phyloP scores from a whole-genome alignment of 2,888 invertebrate species.

The Sicus ferrugineus region DNA sequence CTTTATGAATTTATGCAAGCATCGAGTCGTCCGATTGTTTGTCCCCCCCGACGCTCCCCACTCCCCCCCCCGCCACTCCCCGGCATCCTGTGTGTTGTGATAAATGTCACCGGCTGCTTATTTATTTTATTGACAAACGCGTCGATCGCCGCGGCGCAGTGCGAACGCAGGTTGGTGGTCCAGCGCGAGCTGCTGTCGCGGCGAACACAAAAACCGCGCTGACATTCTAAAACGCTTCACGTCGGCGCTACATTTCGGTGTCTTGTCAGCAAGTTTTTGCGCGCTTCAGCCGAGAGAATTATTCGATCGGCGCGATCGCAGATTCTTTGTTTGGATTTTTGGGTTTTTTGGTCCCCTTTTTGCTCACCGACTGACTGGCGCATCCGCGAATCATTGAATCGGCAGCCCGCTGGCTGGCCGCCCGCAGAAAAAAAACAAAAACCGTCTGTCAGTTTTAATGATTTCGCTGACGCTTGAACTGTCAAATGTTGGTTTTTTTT shows the following conservation, averaged over 20 bases:
- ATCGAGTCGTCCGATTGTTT: not conserved
- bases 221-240: slow-evolving; percentile 43
- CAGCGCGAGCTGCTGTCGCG: slow-evolving; percentile 31
- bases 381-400: slow-evolving; percentile 33
- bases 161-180: slow-evolving; percentile 46
- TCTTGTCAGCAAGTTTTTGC: slow-evolving; percentile 46
- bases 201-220: slow-evolving; percentile 25
- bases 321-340: no score
- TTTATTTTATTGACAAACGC: slow-evolving; percentile 61
- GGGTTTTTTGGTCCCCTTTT: slow-evolving; percentile 13
- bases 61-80: not conserved
- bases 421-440: slow-evolving; percentile 38
- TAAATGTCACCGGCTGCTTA: slow-evolving; percentile 65
- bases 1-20: slow-evolving; percentile 40
- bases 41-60: slow-evolving; percentile 4
- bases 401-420: slow-evolving; percentile 20
- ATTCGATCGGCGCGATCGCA: no score
- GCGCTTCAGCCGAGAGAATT: no score
- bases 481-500: slow-evolving; percentile 31
- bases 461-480: slow-evolving; percentile 54
- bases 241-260: slow-evolving; percentile 50
- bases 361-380: slow-evolving; percentile 35
- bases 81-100: slow-evolving; percentile 52
- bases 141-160: slow-evolving; percentile 46
- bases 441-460: slow-evolving; percentile 58